These are phyloP conservation scores for Cheilinus undulatus DNA, from an alignment of 2,113 vertebrate species.

Conservation along the genomic window DNA sequence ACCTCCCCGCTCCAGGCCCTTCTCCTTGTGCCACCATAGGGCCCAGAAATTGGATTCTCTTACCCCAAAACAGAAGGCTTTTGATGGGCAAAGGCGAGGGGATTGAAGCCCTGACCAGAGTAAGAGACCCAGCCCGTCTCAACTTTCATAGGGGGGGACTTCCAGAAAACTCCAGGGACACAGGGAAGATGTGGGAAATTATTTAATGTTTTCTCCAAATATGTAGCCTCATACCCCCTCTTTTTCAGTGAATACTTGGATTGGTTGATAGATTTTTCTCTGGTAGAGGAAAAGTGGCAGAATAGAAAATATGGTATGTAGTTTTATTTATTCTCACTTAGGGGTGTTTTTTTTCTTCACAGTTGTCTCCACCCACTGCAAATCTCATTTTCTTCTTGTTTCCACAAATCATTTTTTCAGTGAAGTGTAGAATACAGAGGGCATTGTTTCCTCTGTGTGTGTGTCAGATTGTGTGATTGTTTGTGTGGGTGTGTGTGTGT, in stretches of 20 bases:
- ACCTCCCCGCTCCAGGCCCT: constrained; percentile 41
- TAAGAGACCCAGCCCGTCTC: constrained; percentile 59
- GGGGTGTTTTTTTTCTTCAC: constrained; percentile 3
- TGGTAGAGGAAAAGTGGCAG: constrained; percentile 26
- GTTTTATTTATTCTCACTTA: constrained; percentile 11
- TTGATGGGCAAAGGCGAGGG: constrained; percentile 68
- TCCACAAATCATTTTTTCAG: neutral
- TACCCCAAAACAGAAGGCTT: constrained; percentile 68
- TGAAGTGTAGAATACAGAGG: constrained; percentile 38
- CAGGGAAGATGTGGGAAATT: constrained; percentile 42
- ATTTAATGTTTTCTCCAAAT: constrained; percentile 49
- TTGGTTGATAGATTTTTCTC: neutral
- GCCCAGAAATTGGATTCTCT: constrained; percentile 66
- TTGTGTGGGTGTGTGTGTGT: constrained; percentile 16
- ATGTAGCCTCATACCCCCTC: constrained; percentile 24
- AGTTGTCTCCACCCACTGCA: neutral
- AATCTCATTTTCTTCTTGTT: constrained; percentile 11
- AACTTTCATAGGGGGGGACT: constrained; percentile 73
- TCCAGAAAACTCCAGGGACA: constrained; percentile 60
- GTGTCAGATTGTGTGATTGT: constrained; percentile 17
- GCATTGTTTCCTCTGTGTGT: constrained; percentile 50
- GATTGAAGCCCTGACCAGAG: constrained; percentile 53
- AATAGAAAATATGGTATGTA: constrained; percentile 21
- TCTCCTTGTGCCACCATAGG: constrained; percentile 49
- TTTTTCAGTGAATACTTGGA: constrained; percentile 14